phyloP scores from a whole-genome alignment of 2,797 vertebrate species.

The Chrysocyon brachyurus region DNA sequence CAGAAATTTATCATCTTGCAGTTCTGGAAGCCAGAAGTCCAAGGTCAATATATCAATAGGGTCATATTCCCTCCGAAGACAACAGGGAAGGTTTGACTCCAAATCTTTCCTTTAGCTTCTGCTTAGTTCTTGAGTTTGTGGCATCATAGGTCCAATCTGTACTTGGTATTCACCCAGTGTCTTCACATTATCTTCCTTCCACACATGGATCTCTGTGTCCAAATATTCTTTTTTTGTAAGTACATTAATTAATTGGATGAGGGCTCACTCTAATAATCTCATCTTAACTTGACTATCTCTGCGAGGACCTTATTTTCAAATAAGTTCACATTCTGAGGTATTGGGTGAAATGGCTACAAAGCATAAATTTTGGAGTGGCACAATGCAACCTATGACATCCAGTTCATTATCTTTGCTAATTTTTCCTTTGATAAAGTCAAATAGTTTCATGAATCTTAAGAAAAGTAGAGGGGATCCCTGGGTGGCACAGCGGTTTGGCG shows the following conservation, averaged over 20 bases:
- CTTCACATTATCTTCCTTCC: background rate
- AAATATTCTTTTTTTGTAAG: background rate
- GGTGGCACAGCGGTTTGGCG: too few relatives aligned
- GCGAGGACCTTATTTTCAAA: background rate
- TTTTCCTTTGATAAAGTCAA: background rate
- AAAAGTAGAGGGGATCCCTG: background rate
- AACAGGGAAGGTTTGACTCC: background rate
- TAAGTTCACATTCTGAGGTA: background rate
- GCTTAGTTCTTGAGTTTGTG: background rate
- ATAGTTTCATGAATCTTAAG: background rate
- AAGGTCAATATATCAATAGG: background rate
- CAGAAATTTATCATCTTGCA: background rate
- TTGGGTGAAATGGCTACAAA: background rate
- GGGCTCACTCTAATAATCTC: background rate
- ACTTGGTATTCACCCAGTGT: background rate
- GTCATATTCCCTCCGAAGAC: background rate
- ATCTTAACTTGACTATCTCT: slow-evolving; percentile 45
- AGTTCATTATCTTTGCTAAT: background rate
- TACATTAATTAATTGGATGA: background rate
- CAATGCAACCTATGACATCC: background rate
- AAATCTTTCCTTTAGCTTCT: rapidly evolving
- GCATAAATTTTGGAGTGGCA: background rate
- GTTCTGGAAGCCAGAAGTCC: background rate
- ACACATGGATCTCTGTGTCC: background rate
- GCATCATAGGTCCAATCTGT: background rate